phyloP scores from a whole-genome alignment of 2,113 vertebrate species.

The Megalops atlanticus region DNA sequence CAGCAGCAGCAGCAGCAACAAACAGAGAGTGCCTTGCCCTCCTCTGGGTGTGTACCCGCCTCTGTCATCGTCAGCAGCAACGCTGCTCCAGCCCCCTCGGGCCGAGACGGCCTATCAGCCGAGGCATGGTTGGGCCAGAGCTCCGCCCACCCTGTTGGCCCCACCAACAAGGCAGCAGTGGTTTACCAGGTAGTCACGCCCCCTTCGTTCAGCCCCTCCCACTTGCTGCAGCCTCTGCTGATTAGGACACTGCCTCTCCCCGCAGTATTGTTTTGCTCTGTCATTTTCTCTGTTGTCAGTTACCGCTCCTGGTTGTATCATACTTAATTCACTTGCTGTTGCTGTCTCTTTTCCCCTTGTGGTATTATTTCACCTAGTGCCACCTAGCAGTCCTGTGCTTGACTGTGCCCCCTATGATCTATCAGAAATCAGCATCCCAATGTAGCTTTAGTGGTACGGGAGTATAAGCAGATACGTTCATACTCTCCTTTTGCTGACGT shows the following conservation, averaged over 20 bases:
- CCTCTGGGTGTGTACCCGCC: conserved; percentile 81
- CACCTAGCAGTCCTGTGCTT: not conserved
- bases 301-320: not conserved
- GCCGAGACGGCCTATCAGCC: conserved; percentile 70
- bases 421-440: not conserved
- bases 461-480: not conserved
- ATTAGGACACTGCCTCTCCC: conserved; percentile 55
- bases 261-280: conserved; percentile 45
- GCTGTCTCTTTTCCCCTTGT: not conserved
- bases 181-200: conserved; percentile 80
- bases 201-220: conserved; percentile 62
- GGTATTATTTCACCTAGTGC: too few relatives aligned
- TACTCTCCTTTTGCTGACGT: not conserved
- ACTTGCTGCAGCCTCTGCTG: conserved; percentile 68
- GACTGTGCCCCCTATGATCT: not conserved
- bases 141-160: conserved; percentile 70
- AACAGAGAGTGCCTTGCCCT: conserved; percentile 73
- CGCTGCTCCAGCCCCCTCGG: conserved; percentile 68
- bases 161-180: conserved; percentile 75
- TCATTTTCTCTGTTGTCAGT: conserved; percentile 2
- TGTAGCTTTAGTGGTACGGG: not conserved
- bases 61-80: conserved; percentile 88
- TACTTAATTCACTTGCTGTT: not conserved
- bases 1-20: conserved; percentile 73
- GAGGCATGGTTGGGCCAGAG: conserved; percentile 67